A percentile compares a stretch with the other conserved stretches of the same genome.
Evolutionary conservation across 2,797 vertebrate genomes (phyloP).

Genomic region (Rhynchotus rufescens): DNA sequence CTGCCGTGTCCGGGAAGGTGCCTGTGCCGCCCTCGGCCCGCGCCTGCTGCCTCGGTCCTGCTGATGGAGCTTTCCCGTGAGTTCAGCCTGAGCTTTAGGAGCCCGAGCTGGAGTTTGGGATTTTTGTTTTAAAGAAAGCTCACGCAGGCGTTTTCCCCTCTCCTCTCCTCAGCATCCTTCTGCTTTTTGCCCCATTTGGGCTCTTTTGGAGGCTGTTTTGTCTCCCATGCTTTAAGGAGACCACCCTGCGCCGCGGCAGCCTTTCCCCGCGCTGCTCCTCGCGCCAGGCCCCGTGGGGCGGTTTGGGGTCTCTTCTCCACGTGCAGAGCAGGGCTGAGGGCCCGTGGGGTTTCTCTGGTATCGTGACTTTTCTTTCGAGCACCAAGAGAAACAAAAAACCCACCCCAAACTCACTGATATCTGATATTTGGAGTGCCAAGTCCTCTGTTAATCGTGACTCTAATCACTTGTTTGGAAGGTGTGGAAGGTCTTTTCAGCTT

Average conservation of each 20-base stretch:
- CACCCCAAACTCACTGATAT: fast-evolving
- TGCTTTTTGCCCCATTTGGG: neutral
- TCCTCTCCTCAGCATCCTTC: neutral
- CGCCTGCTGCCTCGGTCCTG: no score
- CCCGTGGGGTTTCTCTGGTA: neutral
- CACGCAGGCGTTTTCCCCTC: neutral
- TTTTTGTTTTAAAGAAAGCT: neutral
- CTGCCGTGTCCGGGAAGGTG: no score
- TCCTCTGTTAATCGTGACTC: neutral
- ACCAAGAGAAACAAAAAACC: fast-evolving
- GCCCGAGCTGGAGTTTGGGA: neutral
- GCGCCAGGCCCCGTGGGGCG: no score
- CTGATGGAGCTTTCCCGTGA: no score
- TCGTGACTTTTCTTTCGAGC: neutral
- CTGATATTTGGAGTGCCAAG: neutral
- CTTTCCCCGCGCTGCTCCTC: neutral
- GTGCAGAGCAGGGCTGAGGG: neutral
- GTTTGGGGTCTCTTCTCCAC: neutral
- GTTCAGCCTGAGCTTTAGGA: neutral
- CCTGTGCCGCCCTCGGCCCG: no score
- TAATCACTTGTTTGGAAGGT: neutral
- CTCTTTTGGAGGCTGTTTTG: neutral
- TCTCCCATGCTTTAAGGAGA: neutral
- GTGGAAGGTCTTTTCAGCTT: neutral
- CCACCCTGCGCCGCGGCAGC: fast-evolving